Conservation (phyloP, 2,113 vertebrate genomes). For the Misgurnus anguillicaudatus region DNA sequence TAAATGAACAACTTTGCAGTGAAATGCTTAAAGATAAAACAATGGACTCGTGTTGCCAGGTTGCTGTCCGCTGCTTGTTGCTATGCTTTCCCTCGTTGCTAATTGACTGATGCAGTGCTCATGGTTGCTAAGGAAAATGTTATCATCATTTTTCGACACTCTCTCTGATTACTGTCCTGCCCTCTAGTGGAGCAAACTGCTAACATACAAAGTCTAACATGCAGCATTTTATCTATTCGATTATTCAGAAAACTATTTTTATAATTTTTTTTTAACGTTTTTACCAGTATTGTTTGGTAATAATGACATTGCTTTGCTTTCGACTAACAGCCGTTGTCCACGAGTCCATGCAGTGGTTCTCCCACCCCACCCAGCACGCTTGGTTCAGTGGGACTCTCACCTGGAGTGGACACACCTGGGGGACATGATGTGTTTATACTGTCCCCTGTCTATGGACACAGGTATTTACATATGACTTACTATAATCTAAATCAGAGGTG, state of each 20-base stretch:
- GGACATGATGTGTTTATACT: slow-evolving; percentile 81
- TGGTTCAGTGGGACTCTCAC: slow-evolving; percentile 74
- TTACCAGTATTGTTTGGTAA: no score
- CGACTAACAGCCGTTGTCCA: slow-evolving; percentile 74
- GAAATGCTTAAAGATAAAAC: neutral
- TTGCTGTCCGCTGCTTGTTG: slow-evolving; percentile 32
- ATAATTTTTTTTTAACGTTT: no score
- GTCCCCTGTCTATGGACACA: slow-evolving; percentile 77
- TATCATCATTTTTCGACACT: neutral
- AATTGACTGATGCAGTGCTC: slow-evolving; percentile 31
- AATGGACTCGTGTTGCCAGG: slow-evolving; percentile 33
- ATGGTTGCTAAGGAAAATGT: slow-evolving; percentile 22
- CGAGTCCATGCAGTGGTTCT: slow-evolving; percentile 73
- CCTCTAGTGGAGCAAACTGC: neutral
- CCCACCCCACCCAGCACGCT: slow-evolving; percentile 78
- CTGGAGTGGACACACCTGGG: slow-evolving; percentile 73
- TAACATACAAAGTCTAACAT: neutral
- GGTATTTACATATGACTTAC: slow-evolving; percentile 64
- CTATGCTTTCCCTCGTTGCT: slow-evolving; percentile 38
- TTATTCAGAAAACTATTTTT: neutral
- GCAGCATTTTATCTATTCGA: neutral
- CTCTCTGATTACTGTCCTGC: slow-evolving; percentile 1
- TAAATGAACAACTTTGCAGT: neutral
- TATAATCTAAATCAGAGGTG: no score
- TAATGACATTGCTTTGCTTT: neutral